These are phyloP conservation scores for Cataglyphis rosenhaueri DNA, from an alignment of 2,888 invertebrate species.

Conservation along the genomic window DNA sequence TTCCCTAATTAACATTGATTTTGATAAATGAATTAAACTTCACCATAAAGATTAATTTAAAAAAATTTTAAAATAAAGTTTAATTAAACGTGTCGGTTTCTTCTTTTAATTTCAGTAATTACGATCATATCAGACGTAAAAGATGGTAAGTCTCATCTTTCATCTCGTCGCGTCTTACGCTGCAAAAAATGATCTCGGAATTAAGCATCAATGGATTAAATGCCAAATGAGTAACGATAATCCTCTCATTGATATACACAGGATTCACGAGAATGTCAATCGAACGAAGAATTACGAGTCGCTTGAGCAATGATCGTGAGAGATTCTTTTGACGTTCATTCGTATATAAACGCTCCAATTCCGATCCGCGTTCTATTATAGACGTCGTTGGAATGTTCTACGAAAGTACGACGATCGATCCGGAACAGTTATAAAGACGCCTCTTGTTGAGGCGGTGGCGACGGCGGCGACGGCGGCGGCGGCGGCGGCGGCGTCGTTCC, in stretches of 20 bases:
- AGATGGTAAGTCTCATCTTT: not conserved
- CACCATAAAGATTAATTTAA: slow-evolving; percentile 59
- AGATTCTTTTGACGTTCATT: slow-evolving; percentile 23
- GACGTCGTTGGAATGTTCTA: slow-evolving; percentile 33
- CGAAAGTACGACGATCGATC: slow-evolving; percentile 47
- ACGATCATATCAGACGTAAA: not conserved
- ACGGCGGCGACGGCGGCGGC: not conserved
- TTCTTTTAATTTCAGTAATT: slow-evolving; percentile 1
- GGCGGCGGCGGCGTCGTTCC: slow-evolving; percentile 35
- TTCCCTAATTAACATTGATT: slow-evolving; percentile 66
- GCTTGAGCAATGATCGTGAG: not conserved
- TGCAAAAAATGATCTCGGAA: not conserved
- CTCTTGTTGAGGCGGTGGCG: slow-evolving; percentile 3
- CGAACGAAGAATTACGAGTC: not conserved
- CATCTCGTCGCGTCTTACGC: not conserved
- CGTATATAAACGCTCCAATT: slow-evolving; percentile 25
- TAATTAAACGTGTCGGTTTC: slow-evolving; percentile 60
- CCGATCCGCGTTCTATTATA: slow-evolving; percentile 15
- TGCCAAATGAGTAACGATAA: not conserved
- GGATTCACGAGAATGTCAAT: not conserved
- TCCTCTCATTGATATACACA: not conserved
- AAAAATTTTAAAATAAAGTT: slow-evolving; percentile 16
- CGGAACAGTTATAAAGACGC: slow-evolving; percentile 48
- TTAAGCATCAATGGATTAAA: not conserved
- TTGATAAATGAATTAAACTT: slow-evolving; percentile 73